Percentiles rank a stretch among this genome's conserved stretches.
phyloP scores from a whole-genome alignment of 2,888 invertebrate genomes.

The Heliconius sara region DNA sequence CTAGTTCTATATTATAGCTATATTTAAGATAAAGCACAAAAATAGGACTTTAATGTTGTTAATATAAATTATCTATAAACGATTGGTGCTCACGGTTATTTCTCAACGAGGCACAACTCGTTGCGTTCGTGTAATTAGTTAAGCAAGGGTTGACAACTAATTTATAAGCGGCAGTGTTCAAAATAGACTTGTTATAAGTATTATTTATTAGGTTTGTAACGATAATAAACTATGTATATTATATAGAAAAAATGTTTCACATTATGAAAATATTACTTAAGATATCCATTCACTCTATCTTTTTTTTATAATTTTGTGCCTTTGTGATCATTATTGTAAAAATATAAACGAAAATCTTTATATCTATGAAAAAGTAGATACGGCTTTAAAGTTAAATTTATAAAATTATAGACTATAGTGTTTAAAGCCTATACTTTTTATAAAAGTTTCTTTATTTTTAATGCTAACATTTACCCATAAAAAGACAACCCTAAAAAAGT shows the following conservation, averaged over 20 bases:
- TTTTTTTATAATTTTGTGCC: no score
- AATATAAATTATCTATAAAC: conserved; percentile 26
- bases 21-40: background rate
- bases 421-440: no score
- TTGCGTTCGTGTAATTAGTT: conserved; percentile 51
- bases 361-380: no score
- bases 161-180: conserved; percentile 26
- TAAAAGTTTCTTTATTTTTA: background rate
- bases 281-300: no score
- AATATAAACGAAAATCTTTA: no score
- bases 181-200: conserved; percentile 25
- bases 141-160: conserved; percentile 48
- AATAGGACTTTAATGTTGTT: conserved; percentile 33
- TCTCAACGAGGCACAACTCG: conserved; percentile 59
- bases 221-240: background rate
- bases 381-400: background rate
- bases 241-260: background rate
- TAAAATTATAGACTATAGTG: background rate
- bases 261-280: background rate
- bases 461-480: background rate
- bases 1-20: background rate
- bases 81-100: conserved; percentile 49
- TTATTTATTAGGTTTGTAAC: background rate
- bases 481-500: conserved; percentile 17
- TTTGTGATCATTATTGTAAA: no score